Evolutionary conservation across 2,113 vertebrate genomes (phyloP).

Genomic region (Urocynchramus pylzowi): DNA sequence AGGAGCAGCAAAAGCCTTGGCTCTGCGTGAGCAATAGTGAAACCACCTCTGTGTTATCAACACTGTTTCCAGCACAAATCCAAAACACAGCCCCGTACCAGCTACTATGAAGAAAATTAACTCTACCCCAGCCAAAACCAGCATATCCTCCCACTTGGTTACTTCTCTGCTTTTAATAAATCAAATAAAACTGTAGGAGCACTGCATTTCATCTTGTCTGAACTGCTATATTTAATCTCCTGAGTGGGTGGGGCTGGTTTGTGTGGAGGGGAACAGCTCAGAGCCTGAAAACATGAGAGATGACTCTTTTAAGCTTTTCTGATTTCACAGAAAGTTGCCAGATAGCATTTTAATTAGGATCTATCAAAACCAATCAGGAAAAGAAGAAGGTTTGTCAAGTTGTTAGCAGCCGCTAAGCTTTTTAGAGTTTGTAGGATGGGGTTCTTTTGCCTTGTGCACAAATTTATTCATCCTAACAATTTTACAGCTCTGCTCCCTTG

Average conservation of each 20-base stretch:
- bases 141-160: not conserved
- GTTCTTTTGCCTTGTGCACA: not conserved
- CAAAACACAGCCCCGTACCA: not conserved
- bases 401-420: not conserved
- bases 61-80: not conserved
- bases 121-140: not conserved
- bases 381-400: slow-evolving; percentile 18
- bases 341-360: slow-evolving; percentile 49
- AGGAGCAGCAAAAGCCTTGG: not conserved
- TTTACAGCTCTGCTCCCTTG: slow-evolving; percentile 38
- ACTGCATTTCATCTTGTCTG: slow-evolving; percentile 51
- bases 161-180: slow-evolving; percentile 55
- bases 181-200: slow-evolving; percentile 46
- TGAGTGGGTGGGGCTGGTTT: slow-evolving; percentile 3
- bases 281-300: slow-evolving; percentile 40
- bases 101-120: not conserved
- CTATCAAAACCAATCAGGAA: slow-evolving; percentile 47
- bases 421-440: not conserved
- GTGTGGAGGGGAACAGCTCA: not conserved
- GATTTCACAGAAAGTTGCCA: slow-evolving; percentile 21
- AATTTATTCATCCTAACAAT: slow-evolving; percentile 44
- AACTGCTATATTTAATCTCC: slow-evolving; percentile 29
- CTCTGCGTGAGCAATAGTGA: not conserved
- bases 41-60: not conserved
- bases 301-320: slow-evolving; percentile 49